Evolutionary conservation across 2,888 invertebrate genomes (phyloP), one percentile per base, ranked within the genome.

Genomic region (Ceraclea dissimilis): DNA sequence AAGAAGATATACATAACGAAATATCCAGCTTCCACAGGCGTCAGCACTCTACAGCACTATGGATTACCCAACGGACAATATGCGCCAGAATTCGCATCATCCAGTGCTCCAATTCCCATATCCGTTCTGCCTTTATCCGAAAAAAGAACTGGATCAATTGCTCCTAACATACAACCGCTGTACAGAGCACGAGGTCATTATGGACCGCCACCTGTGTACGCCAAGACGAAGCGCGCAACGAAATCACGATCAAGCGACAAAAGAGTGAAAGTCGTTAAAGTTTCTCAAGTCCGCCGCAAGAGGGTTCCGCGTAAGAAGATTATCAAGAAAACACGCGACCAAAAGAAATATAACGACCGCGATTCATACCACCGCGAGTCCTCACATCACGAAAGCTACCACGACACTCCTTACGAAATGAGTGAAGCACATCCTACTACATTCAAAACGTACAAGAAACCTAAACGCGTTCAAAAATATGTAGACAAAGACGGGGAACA

Each of bases 1-100:
- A 77, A 77, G 70, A 78, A 78, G 67, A 73, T 78, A 64, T 77
- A 77, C 63, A 77, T 78, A 61, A 78, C 77, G 60, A 75, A 77
- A 65, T 75, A 77, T 65, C 72, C 75, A 59, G 63, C 72, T 61
- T 74, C 76, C 2, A 10, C 46, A 46, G 20, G 19, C 20, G 46
- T 19, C 8, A 8, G 4, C 6, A n/a, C 46, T 18, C 5, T 39
- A 5, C 76, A 77, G 60, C 74, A 75, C 19, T 76, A 68, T 64
- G 54, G 54, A 50, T 34, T 47, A n/a, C 51, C 16, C 6, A 16
- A 16, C 13, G 46, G 54, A 18, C 51, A 54, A 31, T 58, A 58
- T 31, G 58, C 58, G 20, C 58, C 74, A 51, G 71, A 68, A 20
- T 60, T 75, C 63, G 74, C 75, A 31, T 65, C 71, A 51, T 69